Conservation (phyloP, 2,888 invertebrate species). For the Elysia crispata region DNA sequence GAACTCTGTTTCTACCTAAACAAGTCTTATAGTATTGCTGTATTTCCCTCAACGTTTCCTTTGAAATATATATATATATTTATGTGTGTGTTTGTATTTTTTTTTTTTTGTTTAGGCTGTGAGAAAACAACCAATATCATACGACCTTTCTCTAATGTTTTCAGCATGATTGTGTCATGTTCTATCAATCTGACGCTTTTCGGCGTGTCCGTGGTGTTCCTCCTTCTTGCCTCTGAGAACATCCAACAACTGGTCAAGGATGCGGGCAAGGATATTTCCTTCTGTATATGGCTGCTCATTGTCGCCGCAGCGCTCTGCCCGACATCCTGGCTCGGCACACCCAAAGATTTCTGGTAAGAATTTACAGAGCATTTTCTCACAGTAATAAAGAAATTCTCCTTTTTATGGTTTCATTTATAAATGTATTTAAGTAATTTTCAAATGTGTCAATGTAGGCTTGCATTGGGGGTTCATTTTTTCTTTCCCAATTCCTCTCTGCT, state of each 20-base stretch:
- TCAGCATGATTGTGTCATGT: slow-evolving; percentile 80
- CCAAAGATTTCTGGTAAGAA: slow-evolving; percentile 94
- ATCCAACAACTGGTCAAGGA: slow-evolving; percentile 84
- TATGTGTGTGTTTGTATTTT: too few species aligned
- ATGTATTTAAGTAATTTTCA: too few species aligned
- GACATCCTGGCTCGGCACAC: slow-evolving; percentile 91
- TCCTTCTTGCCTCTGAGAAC: slow-evolving; percentile 84
- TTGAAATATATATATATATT: too few species aligned
- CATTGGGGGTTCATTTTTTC: background rate
- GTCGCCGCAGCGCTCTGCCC: slow-evolving; percentile 87
- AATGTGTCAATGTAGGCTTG: background rate
- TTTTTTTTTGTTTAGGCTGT: too few species aligned
- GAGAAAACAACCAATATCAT: too few species aligned
- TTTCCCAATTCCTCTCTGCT: too few species aligned
- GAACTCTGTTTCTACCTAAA: too few species aligned
- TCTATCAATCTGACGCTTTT: slow-evolving; percentile 83
- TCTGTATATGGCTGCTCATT: slow-evolving; percentile 90
- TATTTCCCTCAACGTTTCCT: too few species aligned
- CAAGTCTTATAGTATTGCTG: too few species aligned
- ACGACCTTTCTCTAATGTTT: too few species aligned
- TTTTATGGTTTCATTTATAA: too few species aligned
- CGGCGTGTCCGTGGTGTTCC: slow-evolving; percentile 83
- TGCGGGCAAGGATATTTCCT: slow-evolving; percentile 81
- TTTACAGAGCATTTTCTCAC: too few species aligned
- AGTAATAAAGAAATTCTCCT: background rate